Conservation (phyloP, 2,797 vertebrate genomes). For the Notolepis coatsorum region DNA sequence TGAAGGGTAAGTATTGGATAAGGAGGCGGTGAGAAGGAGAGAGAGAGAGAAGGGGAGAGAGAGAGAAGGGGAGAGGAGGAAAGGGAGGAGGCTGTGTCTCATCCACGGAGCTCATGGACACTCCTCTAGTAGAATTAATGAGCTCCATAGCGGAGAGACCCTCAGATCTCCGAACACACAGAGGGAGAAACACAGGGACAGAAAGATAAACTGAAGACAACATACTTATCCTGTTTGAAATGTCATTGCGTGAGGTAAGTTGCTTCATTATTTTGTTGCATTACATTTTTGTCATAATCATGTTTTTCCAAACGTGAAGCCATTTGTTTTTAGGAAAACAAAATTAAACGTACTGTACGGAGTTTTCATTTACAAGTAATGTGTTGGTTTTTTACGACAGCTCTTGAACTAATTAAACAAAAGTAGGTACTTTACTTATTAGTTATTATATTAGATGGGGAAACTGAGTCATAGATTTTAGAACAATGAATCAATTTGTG, state of each 20-base stretch:
- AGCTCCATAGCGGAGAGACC: conserved; percentile 53
- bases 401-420: neutral
- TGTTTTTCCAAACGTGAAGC: neutral
- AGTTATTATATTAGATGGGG: neutral
- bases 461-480: no score
- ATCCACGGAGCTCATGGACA: conserved; percentile 71
- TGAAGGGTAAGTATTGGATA: no score
- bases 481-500: no score
- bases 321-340: no score
- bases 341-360: no score
- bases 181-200: conserved; percentile 6
- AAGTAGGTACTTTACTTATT: neutral
- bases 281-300: neutral
- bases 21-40: conserved; percentile 16
- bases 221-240: conserved; percentile 39
- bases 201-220: conserved; percentile 20
- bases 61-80: conserved; percentile 2
- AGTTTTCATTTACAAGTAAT: no score
- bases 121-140: conserved; percentile 66
- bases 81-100: conserved; percentile 61
- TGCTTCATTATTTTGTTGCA: conserved; percentile 4
- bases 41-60: conserved; percentile 20
- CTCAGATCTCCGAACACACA: conserved; percentile 46
- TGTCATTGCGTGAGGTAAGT: conserved; percentile 82
- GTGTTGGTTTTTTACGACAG: neutral